Percentiles rank a stretch among this genome's conserved stretches.
Evolutionary conservation across 2,113 vertebrate genomes (phyloP).

Genomic region (Pterocles gutturalis): DNA sequence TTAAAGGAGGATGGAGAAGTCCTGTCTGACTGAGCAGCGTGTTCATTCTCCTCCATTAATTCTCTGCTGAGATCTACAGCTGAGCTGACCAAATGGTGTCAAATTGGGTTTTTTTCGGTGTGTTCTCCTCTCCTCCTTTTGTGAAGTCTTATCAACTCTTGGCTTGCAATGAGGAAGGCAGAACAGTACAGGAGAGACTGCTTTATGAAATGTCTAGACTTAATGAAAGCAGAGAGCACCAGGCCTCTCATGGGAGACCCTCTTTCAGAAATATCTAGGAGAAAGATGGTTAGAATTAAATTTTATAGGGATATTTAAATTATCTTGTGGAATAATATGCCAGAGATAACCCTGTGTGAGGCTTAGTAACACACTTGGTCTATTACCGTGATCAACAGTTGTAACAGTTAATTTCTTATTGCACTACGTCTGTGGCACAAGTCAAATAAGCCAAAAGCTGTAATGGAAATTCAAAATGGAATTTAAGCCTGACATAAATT

Average conservation of each 20-base stretch:
- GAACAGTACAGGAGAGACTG: background rate
- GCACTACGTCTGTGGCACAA: background rate
- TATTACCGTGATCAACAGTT: background rate
- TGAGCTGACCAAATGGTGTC: conserved; percentile 25
- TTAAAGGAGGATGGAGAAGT: conserved; percentile 40
- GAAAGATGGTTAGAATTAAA: conserved; percentile 37
- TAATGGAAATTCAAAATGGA: background rate
- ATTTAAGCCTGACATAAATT: background rate
- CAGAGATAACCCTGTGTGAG: background rate
- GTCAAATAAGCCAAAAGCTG: background rate
- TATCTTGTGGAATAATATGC: background rate
- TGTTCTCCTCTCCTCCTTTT: background rate
- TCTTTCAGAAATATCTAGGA: conserved; percentile 23
- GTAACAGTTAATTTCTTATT: background rate
- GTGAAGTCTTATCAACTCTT: conserved; percentile 9
- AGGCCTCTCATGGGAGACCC: background rate
- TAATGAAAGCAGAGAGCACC: conserved; percentile 26
- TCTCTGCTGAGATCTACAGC: conserved; percentile 27
- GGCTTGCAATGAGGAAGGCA: background rate
- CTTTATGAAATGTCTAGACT: conserved; percentile 42
- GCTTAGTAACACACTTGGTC: background rate
- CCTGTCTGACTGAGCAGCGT: conserved; percentile 42
- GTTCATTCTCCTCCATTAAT: conserved; percentile 41
- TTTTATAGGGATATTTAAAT: conserved; percentile 44
- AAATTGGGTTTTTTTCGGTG: background rate